phyloP scores from a whole-genome alignment of 2,113 vertebrate species.

The Mionectes macconnelli region DNA sequence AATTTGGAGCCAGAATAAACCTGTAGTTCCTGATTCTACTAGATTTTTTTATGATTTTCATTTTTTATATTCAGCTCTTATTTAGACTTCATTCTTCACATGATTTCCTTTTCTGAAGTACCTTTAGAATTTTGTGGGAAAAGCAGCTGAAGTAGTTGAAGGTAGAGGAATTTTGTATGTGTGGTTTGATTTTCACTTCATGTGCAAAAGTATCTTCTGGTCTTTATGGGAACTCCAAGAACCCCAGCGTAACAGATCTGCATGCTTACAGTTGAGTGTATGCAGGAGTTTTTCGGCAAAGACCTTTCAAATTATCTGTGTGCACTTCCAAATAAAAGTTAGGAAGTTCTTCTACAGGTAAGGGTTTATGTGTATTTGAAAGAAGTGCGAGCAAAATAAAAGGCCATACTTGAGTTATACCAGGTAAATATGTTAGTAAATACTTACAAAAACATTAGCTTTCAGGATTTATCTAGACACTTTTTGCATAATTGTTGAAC shows the following conservation, averaged over 20 bases:
- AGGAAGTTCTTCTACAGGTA: neutral
- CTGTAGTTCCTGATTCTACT: neutral
- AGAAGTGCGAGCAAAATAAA: neutral
- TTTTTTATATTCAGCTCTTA: neutral
- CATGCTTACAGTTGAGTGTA: neutral
- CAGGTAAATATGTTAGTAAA: neutral
- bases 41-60: neutral
- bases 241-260: neutral
- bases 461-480: neutral
- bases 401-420: neutral
- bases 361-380: neutral
- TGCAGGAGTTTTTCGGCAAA: neutral
- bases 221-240: neutral
- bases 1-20: neutral
- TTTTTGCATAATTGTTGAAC: neutral
- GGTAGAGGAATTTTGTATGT: neutral
- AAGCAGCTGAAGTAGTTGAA: neutral
- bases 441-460: neutral
- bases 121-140: neutral
- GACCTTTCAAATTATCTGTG: neutral
- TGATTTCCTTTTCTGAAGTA: neutral
- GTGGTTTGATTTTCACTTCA: neutral
- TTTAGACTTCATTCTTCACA: neutral
- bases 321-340: neutral
- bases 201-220: neutral